Conservation (phyloP, 2,797 vertebrate species). For the Micromesistius poutassou region DNA sequence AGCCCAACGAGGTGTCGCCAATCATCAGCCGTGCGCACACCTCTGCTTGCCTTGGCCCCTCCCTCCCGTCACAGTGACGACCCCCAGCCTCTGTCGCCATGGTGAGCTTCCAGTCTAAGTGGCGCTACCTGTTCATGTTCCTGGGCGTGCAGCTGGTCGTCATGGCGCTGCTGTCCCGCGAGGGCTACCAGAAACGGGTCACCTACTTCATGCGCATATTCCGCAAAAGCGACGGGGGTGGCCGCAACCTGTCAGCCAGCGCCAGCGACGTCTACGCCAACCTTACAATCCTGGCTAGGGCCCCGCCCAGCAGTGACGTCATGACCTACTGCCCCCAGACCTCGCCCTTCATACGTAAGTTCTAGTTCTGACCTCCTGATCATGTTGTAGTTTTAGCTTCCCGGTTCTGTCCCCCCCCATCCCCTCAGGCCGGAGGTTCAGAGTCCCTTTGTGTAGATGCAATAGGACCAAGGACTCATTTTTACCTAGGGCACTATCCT, state of each 20-base stretch:
- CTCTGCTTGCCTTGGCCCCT: no score
- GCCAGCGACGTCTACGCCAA: constrained; percentile 73
- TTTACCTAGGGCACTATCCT: no score
- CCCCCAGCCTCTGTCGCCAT: constrained; percentile 40
- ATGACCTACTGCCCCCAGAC: constrained; percentile 73
- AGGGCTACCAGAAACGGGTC: constrained; percentile 74
- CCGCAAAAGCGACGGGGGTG: constrained; percentile 53
- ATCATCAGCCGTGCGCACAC: neutral
- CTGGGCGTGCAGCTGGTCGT: constrained; percentile 79
- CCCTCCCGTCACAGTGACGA: constrained; percentile 12
- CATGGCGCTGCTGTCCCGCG: constrained; percentile 77
- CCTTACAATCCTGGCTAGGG: constrained; percentile 63
- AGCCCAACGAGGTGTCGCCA: neutral
- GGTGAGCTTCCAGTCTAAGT: constrained; percentile 71
- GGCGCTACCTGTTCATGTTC: constrained; percentile 77
- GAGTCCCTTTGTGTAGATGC: no score
- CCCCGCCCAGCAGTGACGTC: constrained; percentile 45
- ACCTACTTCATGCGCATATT: constrained; percentile 78
- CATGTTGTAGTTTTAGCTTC: neutral
- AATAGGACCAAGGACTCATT: no score
- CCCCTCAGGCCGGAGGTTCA: no score
- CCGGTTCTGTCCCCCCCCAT: no score
- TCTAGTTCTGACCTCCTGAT: neutral
- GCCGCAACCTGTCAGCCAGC: constrained; percentile 57
- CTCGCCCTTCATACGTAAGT: constrained; percentile 76